phyloP scores from a whole-genome alignment of 2,888 invertebrate genomes.

The Imbricaverruca yamaguchii region DNA sequence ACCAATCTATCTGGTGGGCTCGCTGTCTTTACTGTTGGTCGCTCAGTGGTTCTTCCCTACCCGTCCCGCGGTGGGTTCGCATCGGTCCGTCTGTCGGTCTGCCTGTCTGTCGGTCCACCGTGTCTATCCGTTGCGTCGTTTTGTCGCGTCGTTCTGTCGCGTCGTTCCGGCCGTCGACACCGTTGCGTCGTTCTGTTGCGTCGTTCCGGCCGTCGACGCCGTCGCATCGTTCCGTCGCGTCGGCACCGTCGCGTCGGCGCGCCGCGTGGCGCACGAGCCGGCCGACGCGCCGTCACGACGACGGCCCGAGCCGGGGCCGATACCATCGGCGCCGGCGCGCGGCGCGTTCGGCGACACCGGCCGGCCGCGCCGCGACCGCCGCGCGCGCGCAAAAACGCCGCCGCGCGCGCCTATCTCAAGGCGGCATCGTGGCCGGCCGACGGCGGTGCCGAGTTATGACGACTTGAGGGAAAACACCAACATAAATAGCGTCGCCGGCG shows the following conservation, averaged over 20 bases:
- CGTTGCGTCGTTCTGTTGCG: neutral
- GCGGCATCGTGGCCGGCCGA: neutral
- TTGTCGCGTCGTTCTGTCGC: neutral
- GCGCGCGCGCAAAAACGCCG: constrained; percentile 12
- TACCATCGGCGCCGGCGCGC: neutral
- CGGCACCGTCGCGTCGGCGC: too few relatives aligned
- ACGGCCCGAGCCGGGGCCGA: neutral
- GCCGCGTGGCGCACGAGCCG: too few relatives aligned
- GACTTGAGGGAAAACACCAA: constrained; percentile 11
- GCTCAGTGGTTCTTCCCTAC: too few relatives aligned
- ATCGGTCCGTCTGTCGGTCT: too few relatives aligned
- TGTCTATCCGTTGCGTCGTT: neutral
- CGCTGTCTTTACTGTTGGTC: too few relatives aligned
- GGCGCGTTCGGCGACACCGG: neutral
- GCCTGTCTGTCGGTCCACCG: neutral
- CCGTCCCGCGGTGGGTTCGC: too few relatives aligned
- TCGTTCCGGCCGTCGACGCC: neutral
- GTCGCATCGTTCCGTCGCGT: neutral
- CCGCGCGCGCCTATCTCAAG: neutral
- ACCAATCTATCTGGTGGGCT: too few relatives aligned
- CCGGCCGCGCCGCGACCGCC: neutral
- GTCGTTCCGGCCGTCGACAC: neutral
- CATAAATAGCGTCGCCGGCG: neutral
- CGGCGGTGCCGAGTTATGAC: constrained; percentile 1
- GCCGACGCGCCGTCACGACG: neutral